Evolutionary conservation across 2,888 invertebrate species (phyloP).

Genomic region (Opisthograptis luteolata): DNA sequence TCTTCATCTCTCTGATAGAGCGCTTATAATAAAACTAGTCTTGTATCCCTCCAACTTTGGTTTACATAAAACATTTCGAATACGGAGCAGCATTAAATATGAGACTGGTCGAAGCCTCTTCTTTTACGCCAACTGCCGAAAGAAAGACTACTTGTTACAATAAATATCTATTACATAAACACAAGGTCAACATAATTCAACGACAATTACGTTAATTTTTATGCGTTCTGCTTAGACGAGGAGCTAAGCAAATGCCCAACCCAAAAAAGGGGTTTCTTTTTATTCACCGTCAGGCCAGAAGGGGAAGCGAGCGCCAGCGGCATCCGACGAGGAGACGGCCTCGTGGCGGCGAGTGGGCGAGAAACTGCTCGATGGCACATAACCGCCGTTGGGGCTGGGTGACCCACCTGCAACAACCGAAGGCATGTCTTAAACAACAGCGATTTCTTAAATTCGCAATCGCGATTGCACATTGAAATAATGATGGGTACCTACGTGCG

Average conservation of each 20-base stretch:
- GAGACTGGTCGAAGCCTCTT: conserved; percentile 66
- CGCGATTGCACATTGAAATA: too few species aligned
- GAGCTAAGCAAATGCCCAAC: conserved; percentile 24
- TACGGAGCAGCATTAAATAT: conserved; percentile 67
- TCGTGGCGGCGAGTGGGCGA: conserved; percentile 74
- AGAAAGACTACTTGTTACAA: conserved; percentile 27
- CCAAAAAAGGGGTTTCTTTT: conserved; percentile 24
- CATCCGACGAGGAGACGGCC: conserved; percentile 70
- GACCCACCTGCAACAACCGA: conserved; percentile 59
- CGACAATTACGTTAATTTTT: conserved; percentile 11
- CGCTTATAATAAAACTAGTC: conserved; percentile 26
- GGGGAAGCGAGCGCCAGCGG: conserved; percentile 64
- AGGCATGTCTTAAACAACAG: too few species aligned
- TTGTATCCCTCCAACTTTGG: conserved; percentile 47
- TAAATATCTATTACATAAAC: conserved; percentile 19
- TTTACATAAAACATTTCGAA: conserved; percentile 77
- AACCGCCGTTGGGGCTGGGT: conserved; percentile 67
- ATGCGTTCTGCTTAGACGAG: neutral
- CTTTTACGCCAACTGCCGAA: conserved; percentile 71
- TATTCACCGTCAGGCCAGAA: conserved; percentile 76
- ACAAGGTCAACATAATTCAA: conserved; percentile 19
- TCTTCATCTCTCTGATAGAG: conserved; percentile 14
- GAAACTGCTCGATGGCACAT: conserved; percentile 63
- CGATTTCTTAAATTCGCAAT: too few species aligned
- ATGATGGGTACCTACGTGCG: too few species aligned